phyloP scores from a whole-genome alignment of 2,888 invertebrate species.

The Gastrophysa polygoni region DNA sequence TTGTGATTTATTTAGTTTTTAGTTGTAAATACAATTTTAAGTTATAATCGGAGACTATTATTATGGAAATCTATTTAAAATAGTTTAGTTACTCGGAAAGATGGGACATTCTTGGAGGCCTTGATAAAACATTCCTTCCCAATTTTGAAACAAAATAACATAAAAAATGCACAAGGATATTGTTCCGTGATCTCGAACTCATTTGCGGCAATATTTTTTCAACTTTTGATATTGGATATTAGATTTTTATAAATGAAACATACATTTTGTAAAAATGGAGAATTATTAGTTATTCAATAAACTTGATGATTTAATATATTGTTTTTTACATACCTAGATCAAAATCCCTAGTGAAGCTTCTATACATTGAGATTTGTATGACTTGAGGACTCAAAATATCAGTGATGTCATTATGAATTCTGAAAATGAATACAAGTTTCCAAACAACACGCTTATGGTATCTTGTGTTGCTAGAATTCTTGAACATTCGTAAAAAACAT shows the following conservation, averaged over 20 bases:
- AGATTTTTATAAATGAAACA: conserved; percentile 20
- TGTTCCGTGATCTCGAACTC: conserved; percentile 17
- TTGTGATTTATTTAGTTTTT: conserved; percentile 34
- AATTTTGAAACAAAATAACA: not conserved
- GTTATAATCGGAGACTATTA: not conserved
- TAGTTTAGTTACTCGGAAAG: conserved; percentile 18
- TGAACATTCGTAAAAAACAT: too few species aligned
- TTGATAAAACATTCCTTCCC: conserved; percentile 18
- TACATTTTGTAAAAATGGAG: conserved; percentile 14
- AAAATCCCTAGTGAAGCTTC: not conserved
- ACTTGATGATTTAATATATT: conserved; percentile 1
- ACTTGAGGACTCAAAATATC: too few species aligned
- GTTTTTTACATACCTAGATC: not conserved
- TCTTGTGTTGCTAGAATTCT: too few species aligned
- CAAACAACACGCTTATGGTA: too few species aligned
- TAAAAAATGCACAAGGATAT: conserved; percentile 14
- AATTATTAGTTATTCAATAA: conserved; percentile 14
- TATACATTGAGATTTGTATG: too few species aligned
- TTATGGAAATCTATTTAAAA: conserved; percentile 9
- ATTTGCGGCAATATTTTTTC: conserved; percentile 25
- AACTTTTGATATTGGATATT: conserved; percentile 21
- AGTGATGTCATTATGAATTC: too few species aligned
- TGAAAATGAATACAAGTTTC: too few species aligned
- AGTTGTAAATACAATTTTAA: conserved; percentile 27
- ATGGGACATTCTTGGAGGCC: conserved; percentile 2